Percentiles rank a stretch among this genome's conserved stretches.
Conservation (phyloP, 2,888 invertebrate genomes). For the Metellina segmentata region DNA sequence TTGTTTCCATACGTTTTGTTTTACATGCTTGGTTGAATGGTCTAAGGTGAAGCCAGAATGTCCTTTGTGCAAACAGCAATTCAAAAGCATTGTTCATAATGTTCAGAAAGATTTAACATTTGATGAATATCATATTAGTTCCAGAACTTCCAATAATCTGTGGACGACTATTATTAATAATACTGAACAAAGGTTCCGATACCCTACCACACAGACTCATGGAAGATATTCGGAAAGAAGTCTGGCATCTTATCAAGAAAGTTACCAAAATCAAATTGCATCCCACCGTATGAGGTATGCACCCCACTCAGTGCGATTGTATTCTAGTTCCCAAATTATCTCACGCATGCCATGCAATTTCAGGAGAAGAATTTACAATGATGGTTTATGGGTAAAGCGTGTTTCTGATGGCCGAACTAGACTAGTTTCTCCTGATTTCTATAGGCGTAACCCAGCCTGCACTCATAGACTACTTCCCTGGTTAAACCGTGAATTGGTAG, state of each 20-base stretch:
- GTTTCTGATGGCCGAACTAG: constrained; percentile 86
- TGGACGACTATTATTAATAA: constrained; percentile 72
- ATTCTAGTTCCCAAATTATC: background rate
- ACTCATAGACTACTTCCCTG: constrained; percentile 92
- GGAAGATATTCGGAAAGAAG: constrained; percentile 77
- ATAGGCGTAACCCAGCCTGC: constrained; percentile 86
- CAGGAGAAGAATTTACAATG: constrained; percentile 86
- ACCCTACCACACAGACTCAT: constrained; percentile 80
- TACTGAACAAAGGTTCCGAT: constrained; percentile 79
- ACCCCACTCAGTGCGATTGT: constrained; percentile 67
- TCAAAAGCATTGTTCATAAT: constrained; percentile 95
- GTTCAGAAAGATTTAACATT: constrained; percentile 92
- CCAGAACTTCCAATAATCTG: background rate
- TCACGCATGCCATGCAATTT: constrained; percentile 79
- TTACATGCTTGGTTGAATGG: constrained; percentile 95
- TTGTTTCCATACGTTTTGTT: constrained; percentile 96
- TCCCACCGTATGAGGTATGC: constrained; percentile 69
- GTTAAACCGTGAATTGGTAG: constrained; percentile 92
- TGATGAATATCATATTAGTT: constrained; percentile 87
- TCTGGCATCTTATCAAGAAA: constrained; percentile 1
- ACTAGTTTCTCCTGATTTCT: constrained; percentile 86
- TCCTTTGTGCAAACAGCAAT: constrained; percentile 95
- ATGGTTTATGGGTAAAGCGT: constrained; percentile 88
- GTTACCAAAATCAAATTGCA: constrained; percentile 29
- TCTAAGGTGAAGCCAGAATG: constrained; percentile 97